A percentile compares a stretch with the other conserved stretches of the same genome.
phyloP scores from a whole-genome alignment of 2,888 invertebrate genomes.

The Drosophila lutescens region DNA sequence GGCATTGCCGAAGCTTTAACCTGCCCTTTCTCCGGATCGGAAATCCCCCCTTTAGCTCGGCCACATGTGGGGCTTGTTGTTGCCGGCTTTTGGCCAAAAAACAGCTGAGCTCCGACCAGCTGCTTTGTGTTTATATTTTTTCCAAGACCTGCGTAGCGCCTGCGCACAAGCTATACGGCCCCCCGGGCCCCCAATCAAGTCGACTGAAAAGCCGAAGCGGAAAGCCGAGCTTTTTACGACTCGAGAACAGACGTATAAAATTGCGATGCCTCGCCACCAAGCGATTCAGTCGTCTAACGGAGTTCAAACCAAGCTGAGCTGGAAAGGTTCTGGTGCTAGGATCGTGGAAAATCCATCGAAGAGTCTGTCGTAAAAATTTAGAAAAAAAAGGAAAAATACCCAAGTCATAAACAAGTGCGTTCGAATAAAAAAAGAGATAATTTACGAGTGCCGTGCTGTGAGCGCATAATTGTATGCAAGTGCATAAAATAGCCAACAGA shows the following conservation, averaged over 20 bases:
- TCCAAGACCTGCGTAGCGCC: constrained; percentile 40
- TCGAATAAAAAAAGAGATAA: constrained; percentile 4
- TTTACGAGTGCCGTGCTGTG: constrained; percentile 22
- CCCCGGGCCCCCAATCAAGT: background rate
- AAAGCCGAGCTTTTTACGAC: constrained; percentile 67
- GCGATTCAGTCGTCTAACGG: constrained; percentile 74
- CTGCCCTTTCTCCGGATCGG: background rate
- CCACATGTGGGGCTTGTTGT: constrained; percentile 58
- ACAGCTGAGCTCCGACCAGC: constrained; percentile 68
- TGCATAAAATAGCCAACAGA: constrained; percentile 21
- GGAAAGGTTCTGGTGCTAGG: constrained; percentile 56
- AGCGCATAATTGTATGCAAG: constrained; percentile 1
- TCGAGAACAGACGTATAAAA: constrained; percentile 60
- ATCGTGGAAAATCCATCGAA: constrained; percentile 18
- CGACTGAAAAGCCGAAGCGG: constrained; percentile 22
- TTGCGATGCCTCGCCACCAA: constrained; percentile 54
- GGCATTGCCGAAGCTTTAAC: constrained; percentile 36
- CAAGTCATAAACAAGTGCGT: constrained; percentile 52
- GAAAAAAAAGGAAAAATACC: constrained; percentile 4
- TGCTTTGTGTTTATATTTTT: constrained; percentile 76
- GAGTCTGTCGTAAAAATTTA: constrained; percentile 28
- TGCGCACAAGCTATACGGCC: constrained; percentile 43
- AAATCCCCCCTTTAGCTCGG: constrained; percentile 3
- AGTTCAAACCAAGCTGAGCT: constrained; percentile 67
- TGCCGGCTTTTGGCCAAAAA: constrained; percentile 68